Evolutionary conservation across 2,888 invertebrate genomes (phyloP).

Genomic region (Eulithis testata): DNA sequence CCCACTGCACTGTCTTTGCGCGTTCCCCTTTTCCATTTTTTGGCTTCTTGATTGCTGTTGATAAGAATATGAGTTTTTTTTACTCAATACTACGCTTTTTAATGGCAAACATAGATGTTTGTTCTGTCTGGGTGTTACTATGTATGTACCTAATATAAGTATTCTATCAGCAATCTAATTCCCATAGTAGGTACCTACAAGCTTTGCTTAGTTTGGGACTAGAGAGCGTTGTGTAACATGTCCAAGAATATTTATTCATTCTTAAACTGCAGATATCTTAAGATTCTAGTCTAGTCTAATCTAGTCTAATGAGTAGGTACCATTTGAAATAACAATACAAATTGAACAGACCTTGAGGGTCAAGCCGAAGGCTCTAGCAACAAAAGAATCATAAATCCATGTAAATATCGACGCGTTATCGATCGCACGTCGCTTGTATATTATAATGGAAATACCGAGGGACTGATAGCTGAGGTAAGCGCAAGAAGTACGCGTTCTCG

Average conservation of each 20-base stretch:
- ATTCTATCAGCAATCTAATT: too few species aligned
- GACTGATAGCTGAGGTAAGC: slow-evolving; percentile 12
- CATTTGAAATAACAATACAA: not conserved
- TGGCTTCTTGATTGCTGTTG: slow-evolving; percentile 2
- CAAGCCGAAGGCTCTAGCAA: not conserved
- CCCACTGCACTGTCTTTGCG: slow-evolving; percentile 16
- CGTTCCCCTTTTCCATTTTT: slow-evolving; percentile 27
- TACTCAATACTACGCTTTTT: too few species aligned
- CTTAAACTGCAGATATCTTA: too few species aligned
- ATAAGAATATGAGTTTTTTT: not conserved
- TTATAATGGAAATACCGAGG: slow-evolving; percentile 14
- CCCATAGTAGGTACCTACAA: too few species aligned
- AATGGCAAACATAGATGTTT: too few species aligned
- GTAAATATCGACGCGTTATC: slow-evolving; percentile 12
- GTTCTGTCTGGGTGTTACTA: too few species aligned
- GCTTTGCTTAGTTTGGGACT: too few species aligned
- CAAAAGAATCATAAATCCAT: slow-evolving; percentile 12
- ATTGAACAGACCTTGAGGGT: slow-evolving; percentile 3
- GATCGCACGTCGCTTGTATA: slow-evolving; percentile 23
- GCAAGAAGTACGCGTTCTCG: not conserved
- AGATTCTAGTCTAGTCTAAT: not conserved
- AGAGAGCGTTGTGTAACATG: too few species aligned
- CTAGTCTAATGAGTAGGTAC: not conserved
- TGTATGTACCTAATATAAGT: too few species aligned
- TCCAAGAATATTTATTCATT: too few species aligned